These are phyloP conservation scores for Pomacea canaliculata DNA, from an alignment of 2,888 invertebrate genomes.

Conservation along the genomic window DNA sequence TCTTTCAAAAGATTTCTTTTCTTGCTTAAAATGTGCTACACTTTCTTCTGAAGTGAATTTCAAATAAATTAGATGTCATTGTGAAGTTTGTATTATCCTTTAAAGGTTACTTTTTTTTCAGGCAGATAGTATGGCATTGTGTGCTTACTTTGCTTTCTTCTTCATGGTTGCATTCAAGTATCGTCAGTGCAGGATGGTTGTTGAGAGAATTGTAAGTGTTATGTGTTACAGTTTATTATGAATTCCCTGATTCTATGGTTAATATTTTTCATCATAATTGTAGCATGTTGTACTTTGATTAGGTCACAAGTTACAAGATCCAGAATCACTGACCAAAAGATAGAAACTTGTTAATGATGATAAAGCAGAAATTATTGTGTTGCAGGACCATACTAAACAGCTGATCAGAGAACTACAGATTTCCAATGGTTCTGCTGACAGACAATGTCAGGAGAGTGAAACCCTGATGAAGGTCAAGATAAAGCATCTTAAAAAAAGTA, in stretches of 20 bases:
- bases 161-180: constrained; percentile 69
- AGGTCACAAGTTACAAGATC: too few species aligned
- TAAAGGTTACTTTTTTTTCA: constrained; percentile 34
- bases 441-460: constrained; percentile 48
- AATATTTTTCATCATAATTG: not conserved
- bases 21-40: too few species aligned
- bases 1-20: too few species aligned
- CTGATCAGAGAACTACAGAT: constrained; percentile 57
- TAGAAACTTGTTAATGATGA: too few species aligned
- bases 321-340: too few species aligned
- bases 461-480: constrained; percentile 57
- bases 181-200: constrained; percentile 61
- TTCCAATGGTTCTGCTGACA: constrained; percentile 51
- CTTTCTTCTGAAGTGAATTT: too few species aligned
- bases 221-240: not conserved
- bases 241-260: constrained; percentile 2
- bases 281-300: constrained; percentile 2
- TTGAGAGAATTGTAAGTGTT: constrained; percentile 54
- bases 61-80: too few species aligned
- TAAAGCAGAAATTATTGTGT: not conserved
- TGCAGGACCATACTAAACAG: constrained; percentile 56
- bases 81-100: too few species aligned
- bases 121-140: constrained; percentile 65
- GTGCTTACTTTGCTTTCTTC: constrained; percentile 66
- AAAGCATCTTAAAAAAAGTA: constrained; percentile 58